Evolutionary conservation across 2,113 vertebrate species (phyloP), one percentile per base, ranked within the genome.

Genomic region (Vulpes ferrilata): DNA sequence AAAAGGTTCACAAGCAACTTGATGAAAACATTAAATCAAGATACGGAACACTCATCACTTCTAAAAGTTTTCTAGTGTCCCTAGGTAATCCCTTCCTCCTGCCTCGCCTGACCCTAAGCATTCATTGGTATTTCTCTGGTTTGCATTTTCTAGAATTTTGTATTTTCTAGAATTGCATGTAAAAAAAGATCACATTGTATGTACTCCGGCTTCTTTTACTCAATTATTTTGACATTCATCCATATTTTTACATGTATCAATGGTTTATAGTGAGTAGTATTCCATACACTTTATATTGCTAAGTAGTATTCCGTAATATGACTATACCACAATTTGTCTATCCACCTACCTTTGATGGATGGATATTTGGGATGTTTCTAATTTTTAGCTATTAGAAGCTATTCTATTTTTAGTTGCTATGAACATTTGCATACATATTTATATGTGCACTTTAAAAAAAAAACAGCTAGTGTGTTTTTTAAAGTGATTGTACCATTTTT

Each of bases 81-180:
- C 57, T 91, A 11, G 15, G 9, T 43, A 76, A 78, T 35, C 35
- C 62, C 30, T 60, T 57, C 62, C n/a, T 88, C 67, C 22, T 92
- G 35, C 11, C 22, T 30, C 15, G 55, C 30, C 16, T 11, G n/a
- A 8, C 48, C 16, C 35, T 19, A 74, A 95, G 53, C 5, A 86
- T 57, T 27, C 22, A 27, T 7, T 55, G 16, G 60, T 80, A 32
- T 59, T 79, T 55, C 67, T 25, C 2, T n/a, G 51, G 53, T 78
- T 62, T 89, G 55, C 22, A 57, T 62, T 85, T 53, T 86, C 62
- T 30, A 27, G 0, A 78, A 95, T 79, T 67, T 60, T 67, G 11
- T 48, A 81, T 84, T 71, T 93, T 93, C 57, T n/a, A 76, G 65
- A 81, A 94, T 81, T 88, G 88, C 38, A 89, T 32, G 7, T 76